Base-by-base conservation (phyloP, 1,140 invertebrate species). In the Drosophila hydei region DNA sequence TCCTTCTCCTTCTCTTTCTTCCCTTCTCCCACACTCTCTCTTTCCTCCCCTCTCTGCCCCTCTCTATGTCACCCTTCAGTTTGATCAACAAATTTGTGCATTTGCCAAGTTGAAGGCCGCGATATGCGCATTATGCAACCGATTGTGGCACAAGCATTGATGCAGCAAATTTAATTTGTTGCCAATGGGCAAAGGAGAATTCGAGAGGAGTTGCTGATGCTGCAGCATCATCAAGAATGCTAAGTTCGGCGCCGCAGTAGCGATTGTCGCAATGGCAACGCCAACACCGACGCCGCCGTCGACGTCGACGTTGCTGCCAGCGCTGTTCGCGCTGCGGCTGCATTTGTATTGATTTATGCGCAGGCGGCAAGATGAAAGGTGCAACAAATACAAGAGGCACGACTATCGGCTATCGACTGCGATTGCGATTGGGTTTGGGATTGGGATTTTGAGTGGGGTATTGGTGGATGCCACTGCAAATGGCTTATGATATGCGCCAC, bases 311-410 rank as follows among this genome's bases (percentile, higher is more conserved):
- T 11, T 27, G 33, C 11, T 33, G 11, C 14, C 19, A 38, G 7
- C 33, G 19, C 36, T 48, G 40, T n/a, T 55, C 47, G 25, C 45
- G 12, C 50, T 63, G 48, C 48, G 59, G 14, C 30, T 40, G 60
- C 70, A 80, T 56, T 78, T 78, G 77, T 83, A 83, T 83, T 83
- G 79, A 83, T 83, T 83, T 83, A 83, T 83, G 79, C 79, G 75
- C 77, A 61, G 56, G 79, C 79, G 79, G 79, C 71, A 64, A 54
- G 61, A 52, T 83, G 65, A 83, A 83, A 84, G 79, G 6, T 33
- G 36, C 45, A 52, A 71, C 36, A 59, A 45, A 40, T 58, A 60
- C 77, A 69, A 58, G 50, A 60, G 18, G 70, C 63, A 65, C 33
- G 54, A 59, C 30, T 48, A 65, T 48, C 63, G 54, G 36, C 30